Evolutionary conservation across 2,113 vertebrate species (phyloP), one percentile per base, ranked within the genome.

Genomic region (Otolemur garnettii): DNA sequence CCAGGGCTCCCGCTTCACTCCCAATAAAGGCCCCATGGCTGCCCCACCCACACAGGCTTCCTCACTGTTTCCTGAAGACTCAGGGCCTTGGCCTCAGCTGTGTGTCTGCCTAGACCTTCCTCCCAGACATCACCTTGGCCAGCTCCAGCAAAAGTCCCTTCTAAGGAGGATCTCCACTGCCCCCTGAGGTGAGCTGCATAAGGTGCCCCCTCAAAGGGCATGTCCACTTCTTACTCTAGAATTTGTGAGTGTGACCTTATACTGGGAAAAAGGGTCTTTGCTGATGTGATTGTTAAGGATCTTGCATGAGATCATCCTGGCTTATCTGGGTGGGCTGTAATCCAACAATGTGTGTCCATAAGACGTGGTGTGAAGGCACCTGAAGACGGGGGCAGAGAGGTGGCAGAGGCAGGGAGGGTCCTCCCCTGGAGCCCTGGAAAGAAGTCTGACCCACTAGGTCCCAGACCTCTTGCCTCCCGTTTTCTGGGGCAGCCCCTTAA

Each of bases 341-440:
- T 22, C n/a, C 60, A 22, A 4, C 0, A 12, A 66, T 0, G 2
- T 7, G 57, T 1, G 18, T 10, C 10, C 77, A 17, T 5, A 2
- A 11, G 71, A 24, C 21, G 1, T 5, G 12, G 21, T 11, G 69
- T 5, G 38, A 42, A 35, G 35, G 35, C 21, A 24, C 35, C 6
- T 28, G 38, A 55, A 55, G 35, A 53, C 0, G 0, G 13, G 21
- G 21, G 35, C 66, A 86, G 30, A 57, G 64, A 0, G 12, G 8
- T 0, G 1, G 10, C 60, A 0, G 45, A 1, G 28, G 28, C 1
- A 42, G 35, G 17, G 3, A 8, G 26, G 75, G 3, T 24, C n/a
- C 45, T 13, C 6, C 66, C 64, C 12, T 2, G 5, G 64, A 55
- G n/a, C 22, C n/a, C 68, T 5, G 0, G 2, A 2, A 57, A 18